Conservation (phyloP, 2,113 vertebrate species). For the Paramisgurnus dabryanus region DNA sequence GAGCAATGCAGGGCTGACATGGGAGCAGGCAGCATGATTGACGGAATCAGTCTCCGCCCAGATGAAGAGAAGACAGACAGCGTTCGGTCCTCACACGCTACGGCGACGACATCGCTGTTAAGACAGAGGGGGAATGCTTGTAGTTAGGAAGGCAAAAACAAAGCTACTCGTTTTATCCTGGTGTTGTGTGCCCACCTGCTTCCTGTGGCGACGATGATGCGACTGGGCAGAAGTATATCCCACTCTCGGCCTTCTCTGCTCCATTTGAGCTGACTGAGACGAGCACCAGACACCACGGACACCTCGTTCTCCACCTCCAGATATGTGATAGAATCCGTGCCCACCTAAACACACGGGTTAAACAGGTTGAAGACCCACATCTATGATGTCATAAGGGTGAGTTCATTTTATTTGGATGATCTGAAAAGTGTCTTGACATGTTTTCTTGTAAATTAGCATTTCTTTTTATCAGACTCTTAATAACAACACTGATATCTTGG, state of each 20-base stretch:
- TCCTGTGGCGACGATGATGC: slow-evolving; percentile 85
- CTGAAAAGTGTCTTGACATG: too few species aligned
- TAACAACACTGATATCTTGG: background rate
- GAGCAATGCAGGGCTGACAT: slow-evolving; percentile 91
- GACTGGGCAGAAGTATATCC: slow-evolving; percentile 88
- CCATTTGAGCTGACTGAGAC: slow-evolving; percentile 90
- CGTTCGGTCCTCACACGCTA: slow-evolving; percentile 89
- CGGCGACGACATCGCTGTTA: slow-evolving; percentile 85
- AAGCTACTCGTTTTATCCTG: background rate
- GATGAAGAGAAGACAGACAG: slow-evolving; percentile 90
- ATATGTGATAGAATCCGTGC: slow-evolving; percentile 88
- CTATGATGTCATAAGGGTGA: too few species aligned
- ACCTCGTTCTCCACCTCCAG: slow-evolving; percentile 96
- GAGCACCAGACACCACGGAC: slow-evolving; percentile 80
- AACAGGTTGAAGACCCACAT: background rate
- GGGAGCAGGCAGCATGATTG: slow-evolving; percentile 85
- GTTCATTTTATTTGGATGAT: too few species aligned
- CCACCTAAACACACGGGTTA: slow-evolving; percentile 74
- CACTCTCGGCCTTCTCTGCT: slow-evolving; percentile 89
- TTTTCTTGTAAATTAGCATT: too few species aligned
- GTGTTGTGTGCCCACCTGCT: slow-evolving; percentile 79
- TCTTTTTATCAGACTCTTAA: too few species aligned
- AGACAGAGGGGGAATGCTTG: background rate
- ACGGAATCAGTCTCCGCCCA: slow-evolving; percentile 90
- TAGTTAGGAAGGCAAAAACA: background rate